Evolutionary conservation across 1,140 invertebrate genomes (phyloP).

Genomic region (Solen grandis): DNA sequence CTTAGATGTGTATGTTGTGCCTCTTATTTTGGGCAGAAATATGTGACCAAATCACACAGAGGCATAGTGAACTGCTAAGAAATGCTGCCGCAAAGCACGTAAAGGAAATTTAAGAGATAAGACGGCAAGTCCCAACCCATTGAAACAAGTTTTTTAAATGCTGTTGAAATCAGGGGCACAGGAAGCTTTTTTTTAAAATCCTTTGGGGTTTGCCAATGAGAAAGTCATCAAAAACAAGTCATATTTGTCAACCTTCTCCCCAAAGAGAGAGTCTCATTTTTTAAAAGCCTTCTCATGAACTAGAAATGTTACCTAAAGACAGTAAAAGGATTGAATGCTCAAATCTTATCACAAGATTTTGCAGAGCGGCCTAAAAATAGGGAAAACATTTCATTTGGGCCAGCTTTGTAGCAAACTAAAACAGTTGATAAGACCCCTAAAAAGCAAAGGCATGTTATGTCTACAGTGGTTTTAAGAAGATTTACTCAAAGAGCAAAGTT

Average conservation of each 20-base stretch:
- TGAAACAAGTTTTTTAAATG: slow-evolving; percentile 19
- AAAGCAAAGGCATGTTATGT: background rate
- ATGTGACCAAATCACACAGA: slow-evolving; percentile 12
- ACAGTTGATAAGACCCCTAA: background rate
- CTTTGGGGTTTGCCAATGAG: slow-evolving; percentile 22
- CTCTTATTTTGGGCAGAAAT: slow-evolving; percentile 1
- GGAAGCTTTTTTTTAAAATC: slow-evolving; percentile 20
- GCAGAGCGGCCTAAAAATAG: background rate
- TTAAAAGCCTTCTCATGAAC: slow-evolving; percentile 7
- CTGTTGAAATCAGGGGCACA: slow-evolving; percentile 22
- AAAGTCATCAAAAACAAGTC: slow-evolving; percentile 12
- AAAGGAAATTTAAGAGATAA: background rate
- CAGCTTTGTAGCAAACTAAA: slow-evolving; percentile 9
- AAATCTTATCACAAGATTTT: background rate
- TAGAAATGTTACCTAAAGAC: slow-evolving; percentile 10
- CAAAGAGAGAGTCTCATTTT: slow-evolving; percentile 19
- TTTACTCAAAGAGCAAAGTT: background rate
- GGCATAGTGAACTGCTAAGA: slow-evolving; percentile 19
- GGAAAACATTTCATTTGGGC: slow-evolving; percentile 7
- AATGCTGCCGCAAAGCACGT: background rate
- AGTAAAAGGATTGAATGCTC: slow-evolving; percentile 14
- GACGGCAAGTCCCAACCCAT: background rate
- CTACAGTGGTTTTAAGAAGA: background rate
- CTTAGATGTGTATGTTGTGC: slow-evolving; percentile 26
- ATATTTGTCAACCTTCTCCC: slow-evolving; percentile 14